Percentiles rank a stretch among this genome's conserved stretches.
Conservation (phyloP, 2,888 invertebrate species). For the Galerucella pusilla region DNA sequence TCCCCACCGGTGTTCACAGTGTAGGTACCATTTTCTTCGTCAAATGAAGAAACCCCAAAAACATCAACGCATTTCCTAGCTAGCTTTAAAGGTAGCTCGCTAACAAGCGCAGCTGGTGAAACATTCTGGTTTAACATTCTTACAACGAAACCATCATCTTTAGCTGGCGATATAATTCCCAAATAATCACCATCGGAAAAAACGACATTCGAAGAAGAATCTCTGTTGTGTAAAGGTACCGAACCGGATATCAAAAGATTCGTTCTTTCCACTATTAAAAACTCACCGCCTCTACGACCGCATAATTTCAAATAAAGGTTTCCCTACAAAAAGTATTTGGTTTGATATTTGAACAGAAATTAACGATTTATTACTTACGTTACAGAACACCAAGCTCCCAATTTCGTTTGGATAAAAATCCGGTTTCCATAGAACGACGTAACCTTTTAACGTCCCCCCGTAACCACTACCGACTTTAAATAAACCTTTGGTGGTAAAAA, state of each 20-base stretch:
- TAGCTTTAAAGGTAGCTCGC: slow-evolving; percentile 79
- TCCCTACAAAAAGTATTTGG: slow-evolving; percentile 68
- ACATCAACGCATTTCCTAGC: slow-evolving; percentile 84
- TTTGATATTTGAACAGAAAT: no score
- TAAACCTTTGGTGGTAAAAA: slow-evolving; percentile 85
- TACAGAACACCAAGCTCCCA: slow-evolving; percentile 89
- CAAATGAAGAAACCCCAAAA: slow-evolving; percentile 78
- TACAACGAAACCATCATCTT: slow-evolving; percentile 86
- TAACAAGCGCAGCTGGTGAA: slow-evolving; percentile 70
- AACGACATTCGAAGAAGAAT: slow-evolving; percentile 68
- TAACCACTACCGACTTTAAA: slow-evolving; percentile 96
- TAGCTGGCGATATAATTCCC: slow-evolving; percentile 81
- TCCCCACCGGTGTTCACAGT: slow-evolving; percentile 67
- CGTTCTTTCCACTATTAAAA: slow-evolving; percentile 69
- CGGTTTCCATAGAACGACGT: slow-evolving; percentile 84
- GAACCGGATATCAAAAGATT: slow-evolving; percentile 67
- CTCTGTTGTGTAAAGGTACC: slow-evolving; percentile 63
- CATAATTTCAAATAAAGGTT: slow-evolving; percentile 82
- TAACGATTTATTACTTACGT: slow-evolving; percentile 69
- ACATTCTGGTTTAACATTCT: slow-evolving; percentile 75
- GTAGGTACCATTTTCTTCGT: slow-evolving; percentile 70
- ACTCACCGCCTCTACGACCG: slow-evolving; percentile 67
- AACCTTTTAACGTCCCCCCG: slow-evolving; percentile 92
- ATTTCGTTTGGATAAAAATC: slow-evolving; percentile 84
- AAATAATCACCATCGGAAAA: slow-evolving; percentile 85